Percentiles rank a stretch among this genome's conserved stretches.
These are phyloP conservation scores for Denticeps clupeoides DNA, from an alignment of 2,797 vertebrate species.

Conservation along the genomic window DNA sequence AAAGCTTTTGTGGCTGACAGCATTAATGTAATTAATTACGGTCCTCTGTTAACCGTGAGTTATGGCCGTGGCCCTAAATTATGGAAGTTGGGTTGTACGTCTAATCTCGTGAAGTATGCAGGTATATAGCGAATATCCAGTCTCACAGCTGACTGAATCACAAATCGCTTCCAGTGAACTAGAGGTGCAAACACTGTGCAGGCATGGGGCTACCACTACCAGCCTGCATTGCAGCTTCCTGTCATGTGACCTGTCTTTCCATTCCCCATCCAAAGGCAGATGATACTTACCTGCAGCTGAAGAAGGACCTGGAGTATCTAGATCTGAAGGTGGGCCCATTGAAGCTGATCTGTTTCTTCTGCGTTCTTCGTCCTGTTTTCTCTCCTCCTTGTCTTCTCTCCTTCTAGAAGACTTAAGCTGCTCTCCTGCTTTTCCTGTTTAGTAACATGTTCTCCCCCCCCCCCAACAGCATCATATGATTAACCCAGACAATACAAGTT, in stretches of 20 bases:
- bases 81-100: too few relatives aligned
- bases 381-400: not conserved
- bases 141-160: not conserved
- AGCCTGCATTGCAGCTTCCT: constrained; percentile 11
- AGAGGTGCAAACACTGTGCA: not conserved
- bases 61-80: too few relatives aligned
- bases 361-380: not conserved
- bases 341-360: not conserved
- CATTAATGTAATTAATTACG: too few relatives aligned
- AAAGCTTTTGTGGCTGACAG: too few relatives aligned
- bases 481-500: too few relatives aligned
- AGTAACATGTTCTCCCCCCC: not conserved
- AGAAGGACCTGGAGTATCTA: constrained; percentile 91
- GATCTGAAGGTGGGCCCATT: constrained; percentile 79
- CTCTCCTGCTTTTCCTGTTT: not conserved
- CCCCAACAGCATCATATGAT: too few relatives aligned
- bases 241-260: constrained; percentile 18
- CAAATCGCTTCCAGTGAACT: not conserved
- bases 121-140: too few relatives aligned
- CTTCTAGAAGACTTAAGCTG: not conserved
- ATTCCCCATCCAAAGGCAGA: constrained; percentile 62
- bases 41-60: too few relatives aligned
- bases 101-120: too few relatives aligned
- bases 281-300: constrained; percentile 86
- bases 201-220: not conserved